phyloP scores from a whole-genome alignment of 2,113 vertebrate genomes.

The Ramphastos sulfuratus region DNA sequence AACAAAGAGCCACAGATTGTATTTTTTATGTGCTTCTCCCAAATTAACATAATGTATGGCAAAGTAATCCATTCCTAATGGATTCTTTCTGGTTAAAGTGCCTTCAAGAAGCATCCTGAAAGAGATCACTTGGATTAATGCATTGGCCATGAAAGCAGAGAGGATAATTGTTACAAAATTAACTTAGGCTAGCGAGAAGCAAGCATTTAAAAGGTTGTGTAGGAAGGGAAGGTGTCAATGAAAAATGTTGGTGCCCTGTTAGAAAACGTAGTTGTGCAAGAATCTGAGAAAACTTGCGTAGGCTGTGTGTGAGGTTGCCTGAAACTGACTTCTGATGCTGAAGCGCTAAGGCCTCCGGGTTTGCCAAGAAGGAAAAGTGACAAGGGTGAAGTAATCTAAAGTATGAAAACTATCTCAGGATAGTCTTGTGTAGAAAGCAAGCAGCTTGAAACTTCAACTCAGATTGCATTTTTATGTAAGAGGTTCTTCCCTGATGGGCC shows the following conservation, averaged over 20 bases:
- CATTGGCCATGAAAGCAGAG: conserved; percentile 34
- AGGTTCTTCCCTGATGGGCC: background rate
- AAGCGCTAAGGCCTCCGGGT: background rate
- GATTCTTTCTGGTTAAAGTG: conserved; percentile 15
- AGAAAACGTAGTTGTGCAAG: background rate
- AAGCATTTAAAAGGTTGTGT: background rate
- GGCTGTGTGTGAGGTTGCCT: background rate
- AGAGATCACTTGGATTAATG: background rate
- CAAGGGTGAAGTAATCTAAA: background rate
- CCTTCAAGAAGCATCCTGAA: conserved; percentile 42
- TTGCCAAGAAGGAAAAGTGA: background rate
- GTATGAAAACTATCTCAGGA: background rate
- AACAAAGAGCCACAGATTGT: background rate
- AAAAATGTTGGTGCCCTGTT: background rate
- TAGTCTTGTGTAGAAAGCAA: background rate
- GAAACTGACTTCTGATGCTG: background rate
- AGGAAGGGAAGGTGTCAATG: background rate
- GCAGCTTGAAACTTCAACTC: background rate
- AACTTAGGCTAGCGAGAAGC: background rate
- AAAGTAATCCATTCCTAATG: conserved; percentile 21
- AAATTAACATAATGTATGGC: background rate
- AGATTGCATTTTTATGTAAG: background rate
- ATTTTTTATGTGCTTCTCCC: background rate
- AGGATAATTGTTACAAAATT: conserved; percentile 18
- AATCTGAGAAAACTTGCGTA: background rate